Evolutionary conservation across 2,113 vertebrate species (phyloP), one percentile per base, ranked within the genome.

Genomic region (Semnopithecus entellus): DNA sequence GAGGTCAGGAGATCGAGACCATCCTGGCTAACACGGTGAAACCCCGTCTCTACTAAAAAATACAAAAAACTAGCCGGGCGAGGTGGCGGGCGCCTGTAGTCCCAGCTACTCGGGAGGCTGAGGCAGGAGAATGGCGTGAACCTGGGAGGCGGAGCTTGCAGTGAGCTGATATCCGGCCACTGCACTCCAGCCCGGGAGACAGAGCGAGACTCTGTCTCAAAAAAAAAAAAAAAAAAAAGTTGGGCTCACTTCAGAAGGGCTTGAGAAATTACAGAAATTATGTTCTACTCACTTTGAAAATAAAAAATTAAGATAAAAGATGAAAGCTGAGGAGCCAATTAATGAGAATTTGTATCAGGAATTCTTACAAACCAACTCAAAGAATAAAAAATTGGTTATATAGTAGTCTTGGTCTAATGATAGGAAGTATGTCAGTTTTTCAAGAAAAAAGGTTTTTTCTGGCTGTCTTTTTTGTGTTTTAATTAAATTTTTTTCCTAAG

Each of bases 181-280:
- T 40, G 40, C 40, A 40, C 40, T 40, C 40, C 40, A 40, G 40
- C 4, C 40, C 1, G 40, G 40, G 40, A 4, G 4, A 4, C 40
- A 40, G 40, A 40, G 40, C 40, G 40, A 40, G 40, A 4, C 40
- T 40, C 40, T 1, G 40, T 4, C 40, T 40, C 40, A 40, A 40
- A 40, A 40, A 40, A 40, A 40, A 40, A 40, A 40, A 40, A 40
- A 40, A 98, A 97, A 88, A 76, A 98, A 97, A 88, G 45, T 95
- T 38, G 48, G 55, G 52, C 61, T 78, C 32, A 95, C 81, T 22
- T 95, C 55, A 86, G 64, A 89, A 72, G 7, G 32, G 11, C 73
- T 95, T 70, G 68, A 94, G 92, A 97, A 97, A 64, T 1, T 10
- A 92, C 86, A 86, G 30, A 96, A 96, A 91, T 48, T 93, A 92